A percentile compares a stretch with the other conserved stretches of the same genome.
These are phyloP conservation scores for Temnothorax longispinosus DNA, from an alignment of 1,140 invertebrate species.

Conservation along the genomic window DNA sequence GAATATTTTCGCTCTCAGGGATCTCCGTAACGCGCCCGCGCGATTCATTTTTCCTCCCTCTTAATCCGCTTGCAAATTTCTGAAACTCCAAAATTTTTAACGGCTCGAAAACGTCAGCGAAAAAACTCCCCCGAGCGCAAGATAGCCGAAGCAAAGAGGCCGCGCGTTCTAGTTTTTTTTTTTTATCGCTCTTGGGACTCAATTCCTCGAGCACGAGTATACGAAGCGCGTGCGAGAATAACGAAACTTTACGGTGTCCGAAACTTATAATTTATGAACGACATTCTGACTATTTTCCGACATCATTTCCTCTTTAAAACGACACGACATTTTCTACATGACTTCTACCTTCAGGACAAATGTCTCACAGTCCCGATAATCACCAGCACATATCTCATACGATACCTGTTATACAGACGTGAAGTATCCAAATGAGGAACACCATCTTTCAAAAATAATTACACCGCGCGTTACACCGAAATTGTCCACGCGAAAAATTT, in stretches of 20 bases:
- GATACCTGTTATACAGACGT: constrained; percentile 63
- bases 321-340: neutral
- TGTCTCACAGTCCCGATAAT: neutral
- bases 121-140: neutral
- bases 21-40: neutral
- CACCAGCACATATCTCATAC: neutral
- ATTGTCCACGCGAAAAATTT: neutral
- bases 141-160: neutral
- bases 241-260: neutral
- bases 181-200: constrained; percentile 1
- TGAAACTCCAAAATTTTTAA: neutral
- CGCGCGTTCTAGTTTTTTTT: neutral
- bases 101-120: neutral
- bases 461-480: constrained; percentile 1
- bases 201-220: neutral
- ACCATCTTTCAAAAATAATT: constrained; percentile 59
- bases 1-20: neutral
- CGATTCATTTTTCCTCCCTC: neutral
- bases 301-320: neutral
- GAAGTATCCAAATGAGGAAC: constrained; percentile 51
- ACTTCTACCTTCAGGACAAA: neutral
- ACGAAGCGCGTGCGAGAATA: neutral
- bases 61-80: constrained; percentile 3
- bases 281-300: neutral
- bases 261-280: neutral